Percentiles rank a stretch among this genome's conserved stretches.
Conservation (phyloP, 2,113 vertebrate species). For the Malaclemys terrapin region DNA sequence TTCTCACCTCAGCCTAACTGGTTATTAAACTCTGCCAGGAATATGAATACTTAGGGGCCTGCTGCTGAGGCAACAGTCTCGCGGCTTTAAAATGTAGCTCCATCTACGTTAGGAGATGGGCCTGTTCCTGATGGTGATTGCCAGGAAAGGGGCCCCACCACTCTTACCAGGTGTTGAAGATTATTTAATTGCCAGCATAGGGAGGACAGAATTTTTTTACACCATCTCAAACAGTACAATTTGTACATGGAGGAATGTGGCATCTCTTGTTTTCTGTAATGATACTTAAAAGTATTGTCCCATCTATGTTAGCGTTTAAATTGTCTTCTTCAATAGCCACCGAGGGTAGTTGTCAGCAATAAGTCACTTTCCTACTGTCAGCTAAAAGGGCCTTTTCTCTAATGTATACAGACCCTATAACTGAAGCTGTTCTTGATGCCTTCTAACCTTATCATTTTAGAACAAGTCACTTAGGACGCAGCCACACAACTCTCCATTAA, state of each 20-base stretch:
- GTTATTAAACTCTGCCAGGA: slow-evolving; percentile 35
- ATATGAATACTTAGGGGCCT: slow-evolving; percentile 30
- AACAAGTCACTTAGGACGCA: neutral
- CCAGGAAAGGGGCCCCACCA: slow-evolving; percentile 1
- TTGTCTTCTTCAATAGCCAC: neutral
- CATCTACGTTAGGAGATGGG: slow-evolving; percentile 14
- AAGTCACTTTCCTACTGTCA: slow-evolving; percentile 30
- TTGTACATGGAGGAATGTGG: neutral
- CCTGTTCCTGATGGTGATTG: slow-evolving; percentile 36
- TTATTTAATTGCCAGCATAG: slow-evolving; percentile 40
- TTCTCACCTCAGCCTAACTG: slow-evolving; percentile 53
- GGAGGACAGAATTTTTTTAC: slow-evolving; percentile 25
- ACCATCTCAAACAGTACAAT: neutral
- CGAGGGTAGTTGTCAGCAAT: slow-evolving; percentile 30
- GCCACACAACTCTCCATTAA: slow-evolving; percentile 27
- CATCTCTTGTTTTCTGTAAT: neutral
- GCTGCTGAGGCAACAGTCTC: slow-evolving; percentile 52
- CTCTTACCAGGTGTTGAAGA: slow-evolving; percentile 9
- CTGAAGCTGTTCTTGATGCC: slow-evolving; percentile 27
- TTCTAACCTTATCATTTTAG: slow-evolving; percentile 44
- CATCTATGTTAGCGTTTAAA: slow-evolving; percentile 53
- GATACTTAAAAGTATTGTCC: slow-evolving; percentile 51
- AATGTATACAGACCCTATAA: slow-evolving; percentile 35
- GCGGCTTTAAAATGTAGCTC: slow-evolving; percentile 60
- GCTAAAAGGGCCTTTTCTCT: slow-evolving; percentile 25